Conservation (phyloP, 1,140 invertebrate genomes). For the Leguminivora glycinivorella region DNA sequence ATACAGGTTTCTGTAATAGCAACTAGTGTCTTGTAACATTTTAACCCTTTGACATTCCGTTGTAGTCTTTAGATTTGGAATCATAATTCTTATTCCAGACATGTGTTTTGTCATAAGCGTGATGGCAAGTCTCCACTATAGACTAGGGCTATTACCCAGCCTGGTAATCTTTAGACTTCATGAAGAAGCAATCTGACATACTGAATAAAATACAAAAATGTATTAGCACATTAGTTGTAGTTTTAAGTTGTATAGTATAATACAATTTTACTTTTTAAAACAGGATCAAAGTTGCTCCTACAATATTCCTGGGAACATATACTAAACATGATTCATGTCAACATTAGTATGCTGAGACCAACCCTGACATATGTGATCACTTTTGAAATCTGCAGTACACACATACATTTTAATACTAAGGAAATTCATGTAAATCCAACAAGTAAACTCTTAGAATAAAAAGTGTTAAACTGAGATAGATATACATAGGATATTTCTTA, state of each 20-base stretch:
- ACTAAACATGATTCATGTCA: not conserved
- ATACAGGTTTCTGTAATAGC: too few relatives aligned
- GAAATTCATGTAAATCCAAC: not conserved
- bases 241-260: not conserved
- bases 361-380: not conserved
- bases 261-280: not conserved
- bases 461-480: not conserved
- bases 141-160: too few relatives aligned
- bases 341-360: not conserved
- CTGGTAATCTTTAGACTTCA: too few relatives aligned
- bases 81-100: too few relatives aligned
- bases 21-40: too few relatives aligned
- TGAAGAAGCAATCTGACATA: not conserved
- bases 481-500: not conserved
- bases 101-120: too few relatives aligned
- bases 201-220: not conserved
- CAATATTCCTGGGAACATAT: not conserved
- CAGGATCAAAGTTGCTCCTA: not conserved
- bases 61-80: too few relatives aligned
- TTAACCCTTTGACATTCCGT: too few relatives aligned
- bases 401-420: not conserved
- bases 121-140: too few relatives aligned
- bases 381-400: not conserved
- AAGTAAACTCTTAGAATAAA: not conserved
- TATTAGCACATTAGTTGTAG: not conserved